Percentiles rank a stretch among this genome's conserved stretches.
phyloP scores from a whole-genome alignment of 1,140 invertebrate genomes.

The Choristoneura fumiferana region DNA sequence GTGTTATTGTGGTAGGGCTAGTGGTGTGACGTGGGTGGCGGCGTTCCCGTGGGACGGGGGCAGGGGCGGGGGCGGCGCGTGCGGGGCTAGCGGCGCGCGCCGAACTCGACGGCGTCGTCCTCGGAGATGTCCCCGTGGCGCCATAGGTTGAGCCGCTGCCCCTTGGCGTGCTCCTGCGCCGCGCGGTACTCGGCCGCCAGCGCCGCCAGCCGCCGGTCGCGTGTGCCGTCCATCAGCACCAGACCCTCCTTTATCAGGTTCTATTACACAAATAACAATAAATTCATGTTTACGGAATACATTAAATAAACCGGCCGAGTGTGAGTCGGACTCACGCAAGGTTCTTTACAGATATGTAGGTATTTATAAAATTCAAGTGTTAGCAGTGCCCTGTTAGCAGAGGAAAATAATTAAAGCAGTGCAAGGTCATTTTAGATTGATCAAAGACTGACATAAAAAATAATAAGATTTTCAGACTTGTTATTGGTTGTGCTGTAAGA shows the following conservation, averaged over 20 bases:
- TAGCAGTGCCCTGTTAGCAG: too few species aligned
- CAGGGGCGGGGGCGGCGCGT: conserved; percentile 1
- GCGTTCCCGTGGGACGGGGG: too few species aligned
- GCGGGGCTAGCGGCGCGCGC: conserved; percentile 59
- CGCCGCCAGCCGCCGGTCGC: conserved; percentile 89
- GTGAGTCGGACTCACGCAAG: too few species aligned
- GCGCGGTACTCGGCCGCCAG: conserved; percentile 90
- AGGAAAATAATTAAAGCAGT: too few species aligned
- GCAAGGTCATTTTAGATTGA: too few species aligned
- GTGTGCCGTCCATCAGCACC: conserved; percentile 88
- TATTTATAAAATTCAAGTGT: too few species aligned
- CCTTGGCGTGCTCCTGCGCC: conserved; percentile 92
- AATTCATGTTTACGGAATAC: neutral
- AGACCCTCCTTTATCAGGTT: conserved; percentile 91
- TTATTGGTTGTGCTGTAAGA: too few species aligned
- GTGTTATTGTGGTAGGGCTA: neutral
- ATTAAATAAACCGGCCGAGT: too few species aligned
- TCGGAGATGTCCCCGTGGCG: conserved; percentile 97
- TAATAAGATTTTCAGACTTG: too few species aligned
- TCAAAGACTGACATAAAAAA: too few species aligned
- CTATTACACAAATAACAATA: conserved; percentile 32
- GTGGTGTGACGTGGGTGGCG: too few species aligned
- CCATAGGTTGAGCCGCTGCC: conserved; percentile 93
- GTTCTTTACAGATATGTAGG: too few species aligned
- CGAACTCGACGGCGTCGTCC: conserved; percentile 96